A percentile compares a stretch with the other conserved stretches of the same genome.
phyloP scores from a whole-genome alignment of 1,140 invertebrate species.

The Scaptomyza pallida region DNA sequence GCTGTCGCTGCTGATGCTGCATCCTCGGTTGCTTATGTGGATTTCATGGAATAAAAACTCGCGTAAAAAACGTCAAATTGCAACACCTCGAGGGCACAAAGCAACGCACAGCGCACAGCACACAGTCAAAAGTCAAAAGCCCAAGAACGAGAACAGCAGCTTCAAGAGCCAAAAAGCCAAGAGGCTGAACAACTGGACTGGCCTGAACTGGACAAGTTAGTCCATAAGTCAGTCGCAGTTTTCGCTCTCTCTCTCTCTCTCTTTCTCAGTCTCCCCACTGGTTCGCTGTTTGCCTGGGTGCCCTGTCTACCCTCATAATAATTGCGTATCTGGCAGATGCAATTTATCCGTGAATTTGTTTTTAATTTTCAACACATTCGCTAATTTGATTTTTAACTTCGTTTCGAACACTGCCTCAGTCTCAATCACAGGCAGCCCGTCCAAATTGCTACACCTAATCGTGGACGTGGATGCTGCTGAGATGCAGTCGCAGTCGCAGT shows the following conservation, averaged over 20 bases:
- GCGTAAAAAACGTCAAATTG: constrained; percentile 84
- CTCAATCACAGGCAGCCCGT: constrained; percentile 78
- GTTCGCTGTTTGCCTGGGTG: background rate
- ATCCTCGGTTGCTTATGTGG: constrained; percentile 58
- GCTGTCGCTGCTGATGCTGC: constrained; percentile 36
- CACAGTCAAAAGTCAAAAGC: constrained; percentile 7
- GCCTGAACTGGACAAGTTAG: constrained; percentile 14
- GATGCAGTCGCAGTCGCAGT: constrained; percentile 2
- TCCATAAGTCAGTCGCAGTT: constrained; percentile 68
- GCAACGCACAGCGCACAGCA: constrained; percentile 36
- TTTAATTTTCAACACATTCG: constrained; percentile 84
- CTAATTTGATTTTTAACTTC: constrained; percentile 84
- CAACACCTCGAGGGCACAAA: constrained; percentile 81
- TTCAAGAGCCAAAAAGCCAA: constrained; percentile 24
- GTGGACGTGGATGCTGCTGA: constrained; percentile 52
- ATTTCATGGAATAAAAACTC: constrained; percentile 80
- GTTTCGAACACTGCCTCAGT: constrained; percentile 78
- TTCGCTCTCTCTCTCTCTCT: constrained; percentile 8
- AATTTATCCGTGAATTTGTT: constrained; percentile 84
- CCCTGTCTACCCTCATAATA: constrained; percentile 74
- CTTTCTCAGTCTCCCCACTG: background rate
- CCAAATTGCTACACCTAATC: constrained; percentile 81
- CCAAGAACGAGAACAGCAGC: constrained; percentile 50
- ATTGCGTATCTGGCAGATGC: constrained; percentile 84
- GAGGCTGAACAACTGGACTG: constrained; percentile 19